Evolutionary conservation across 92 coral and sea anemone genomes (phyloP).

Genomic region (Paragorgia papillata): DNA sequence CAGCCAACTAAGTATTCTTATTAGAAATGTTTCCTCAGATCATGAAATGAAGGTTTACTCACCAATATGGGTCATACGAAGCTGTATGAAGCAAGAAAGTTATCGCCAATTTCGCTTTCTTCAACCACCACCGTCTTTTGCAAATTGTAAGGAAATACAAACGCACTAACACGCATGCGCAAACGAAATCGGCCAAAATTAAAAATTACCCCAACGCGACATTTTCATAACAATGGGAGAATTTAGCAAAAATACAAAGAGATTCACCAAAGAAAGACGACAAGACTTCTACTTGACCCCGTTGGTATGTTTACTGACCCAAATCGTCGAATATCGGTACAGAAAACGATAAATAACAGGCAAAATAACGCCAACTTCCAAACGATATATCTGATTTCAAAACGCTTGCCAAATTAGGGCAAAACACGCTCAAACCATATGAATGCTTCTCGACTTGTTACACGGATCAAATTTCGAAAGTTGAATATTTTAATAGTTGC

Average conservation of each 20-base stretch:
- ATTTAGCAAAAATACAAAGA: background rate
- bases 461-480: background rate
- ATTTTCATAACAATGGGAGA: conserved; percentile 19
- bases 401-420: background rate
- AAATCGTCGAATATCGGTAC: background rate
- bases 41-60: conserved; percentile 19
- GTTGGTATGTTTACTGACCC: conserved; percentile 1
- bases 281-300: background rate
- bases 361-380: background rate
- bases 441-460: background rate
- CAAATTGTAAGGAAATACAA: conserved; percentile 17
- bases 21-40: background rate
- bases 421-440: background rate
- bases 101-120: conserved; percentile 14
- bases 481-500: background rate
- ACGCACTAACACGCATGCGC: conserved; percentile 89
- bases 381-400: background rate
- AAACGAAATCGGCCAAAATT: conserved; percentile 95
- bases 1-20: background rate
- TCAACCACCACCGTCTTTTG: conserved; percentile 26
- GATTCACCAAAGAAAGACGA: background rate
- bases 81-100: conserved; percentile 7
- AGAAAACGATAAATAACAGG: background rate
- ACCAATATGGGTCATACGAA: background rate
- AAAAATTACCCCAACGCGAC: conserved; percentile 50